Evolutionary conservation across 1,140 invertebrate species (phyloP).

Genomic region (Wiebesia pumilae): DNA sequence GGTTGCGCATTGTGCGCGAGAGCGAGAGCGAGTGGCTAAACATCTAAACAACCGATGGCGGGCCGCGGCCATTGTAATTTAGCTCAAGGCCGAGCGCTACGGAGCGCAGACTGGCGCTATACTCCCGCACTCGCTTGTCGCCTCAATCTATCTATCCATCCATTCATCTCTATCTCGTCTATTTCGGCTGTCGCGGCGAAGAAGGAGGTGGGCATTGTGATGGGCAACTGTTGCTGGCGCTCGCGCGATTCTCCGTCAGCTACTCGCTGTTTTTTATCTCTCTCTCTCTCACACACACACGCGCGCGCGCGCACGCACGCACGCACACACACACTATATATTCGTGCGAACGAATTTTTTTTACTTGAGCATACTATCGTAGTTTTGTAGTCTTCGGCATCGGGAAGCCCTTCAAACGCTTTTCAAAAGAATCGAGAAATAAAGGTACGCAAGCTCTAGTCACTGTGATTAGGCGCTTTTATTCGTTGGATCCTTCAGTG

Average conservation of each 20-base stretch:
- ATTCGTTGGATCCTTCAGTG: too few relatives aligned
- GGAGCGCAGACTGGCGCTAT: background rate
- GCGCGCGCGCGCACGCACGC: too few relatives aligned
- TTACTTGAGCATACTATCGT: background rate
- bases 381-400: background rate
- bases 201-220: background rate
- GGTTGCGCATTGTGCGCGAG: constrained; percentile 5
- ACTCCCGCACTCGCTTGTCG: background rate
- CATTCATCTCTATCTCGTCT: background rate
- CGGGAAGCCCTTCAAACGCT: background rate
- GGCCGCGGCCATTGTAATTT: constrained; percentile 60
- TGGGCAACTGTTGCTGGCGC: background rate
- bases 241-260: background rate
- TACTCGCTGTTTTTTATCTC: background rate
- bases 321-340: too few relatives aligned
- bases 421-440: background rate
- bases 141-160: background rate
- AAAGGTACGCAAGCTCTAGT: background rate
- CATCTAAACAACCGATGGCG: constrained; percentile 60
- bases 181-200: background rate
- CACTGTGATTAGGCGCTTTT: background rate
- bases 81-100: constrained; percentile 59
- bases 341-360: background rate
- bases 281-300: background rate
- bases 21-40: constrained; percentile 52